These are phyloP conservation scores for Drosophila monieri DNA, from an alignment of 2,888 invertebrate genomes.

Conservation along the genomic window DNA sequence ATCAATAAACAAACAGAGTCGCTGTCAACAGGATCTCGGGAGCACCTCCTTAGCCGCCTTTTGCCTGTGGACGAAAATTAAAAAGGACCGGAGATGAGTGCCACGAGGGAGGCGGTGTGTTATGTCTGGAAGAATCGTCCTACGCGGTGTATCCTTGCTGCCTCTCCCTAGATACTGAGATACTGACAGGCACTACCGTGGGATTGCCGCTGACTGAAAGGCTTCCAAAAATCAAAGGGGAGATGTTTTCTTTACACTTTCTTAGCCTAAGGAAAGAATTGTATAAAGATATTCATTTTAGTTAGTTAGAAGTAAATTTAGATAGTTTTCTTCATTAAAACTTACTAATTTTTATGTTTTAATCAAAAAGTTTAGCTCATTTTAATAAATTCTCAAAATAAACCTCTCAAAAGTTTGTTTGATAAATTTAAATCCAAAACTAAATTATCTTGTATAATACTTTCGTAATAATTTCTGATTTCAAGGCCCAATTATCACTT, in stretches of 20 bases:
- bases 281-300: not conserved
- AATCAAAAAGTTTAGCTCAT: too few species aligned
- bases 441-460: too few species aligned
- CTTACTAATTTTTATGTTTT: too few species aligned
- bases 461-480: too few species aligned
- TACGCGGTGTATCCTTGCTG: conserved; percentile 3
- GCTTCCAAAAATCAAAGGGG: not conserved
- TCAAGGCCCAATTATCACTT: too few species aligned
- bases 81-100: conserved; percentile 14
- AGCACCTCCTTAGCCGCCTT: conserved; percentile 10
- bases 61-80: conserved; percentile 19
- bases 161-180: not conserved
- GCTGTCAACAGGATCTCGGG: conserved; percentile 26
- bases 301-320: too few species aligned
- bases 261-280: not conserved
- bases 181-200: conserved; percentile 22
- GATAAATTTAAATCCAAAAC: too few species aligned
- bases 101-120: not conserved
- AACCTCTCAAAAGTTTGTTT: too few species aligned
- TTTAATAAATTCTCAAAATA: too few species aligned
- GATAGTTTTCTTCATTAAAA: too few species aligned
- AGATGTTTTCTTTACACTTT: not conserved
- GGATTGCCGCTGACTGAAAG: conserved; percentile 8
- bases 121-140: conserved; percentile 13
- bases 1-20: conserved; percentile 43